These are phyloP conservation scores for Nixonia krombeini DNA, from an alignment of 1,140 invertebrate species.

Conservation along the genomic window DNA sequence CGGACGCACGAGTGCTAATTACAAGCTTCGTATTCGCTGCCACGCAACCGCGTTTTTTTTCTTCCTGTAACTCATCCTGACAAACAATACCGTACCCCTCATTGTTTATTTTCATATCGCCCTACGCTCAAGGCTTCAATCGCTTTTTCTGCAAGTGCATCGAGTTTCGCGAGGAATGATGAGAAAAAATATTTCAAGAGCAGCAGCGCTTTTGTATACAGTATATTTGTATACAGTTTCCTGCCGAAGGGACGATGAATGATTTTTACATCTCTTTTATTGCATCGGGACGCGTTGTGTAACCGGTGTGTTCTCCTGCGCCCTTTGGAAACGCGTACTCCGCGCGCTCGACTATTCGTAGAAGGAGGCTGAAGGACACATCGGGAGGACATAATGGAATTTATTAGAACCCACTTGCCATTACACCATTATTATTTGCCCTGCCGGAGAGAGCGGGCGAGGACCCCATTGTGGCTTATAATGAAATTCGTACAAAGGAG, in stretches of 20 bases:
- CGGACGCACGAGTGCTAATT: constrained; percentile 51
- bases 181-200: too few relatives aligned
- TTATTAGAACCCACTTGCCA: constrained; percentile 53
- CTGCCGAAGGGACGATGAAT: too few relatives aligned
- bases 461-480: constrained; percentile 32
- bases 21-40: constrained; percentile 28
- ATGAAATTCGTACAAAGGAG: constrained; percentile 42
- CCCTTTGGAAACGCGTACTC: constrained; percentile 33
- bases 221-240: too few relatives aligned
- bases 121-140: too few relatives aligned
- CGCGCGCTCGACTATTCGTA: constrained; percentile 17
- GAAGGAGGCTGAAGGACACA: constrained; percentile 33
- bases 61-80: constrained; percentile 25
- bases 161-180: too few relatives aligned
- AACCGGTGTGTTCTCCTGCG: too few relatives aligned
- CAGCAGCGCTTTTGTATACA: too few relatives aligned
- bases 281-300: too few relatives aligned
- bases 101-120: too few relatives aligned
- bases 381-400: constrained; percentile 45
- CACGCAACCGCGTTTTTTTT: constrained; percentile 17
- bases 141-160: too few relatives aligned
- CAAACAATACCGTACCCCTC: constrained; percentile 6
- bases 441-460: constrained; percentile 10
- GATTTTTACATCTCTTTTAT: too few relatives aligned
- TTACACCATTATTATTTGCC: constrained; percentile 48